Evolutionary conservation across 2,113 vertebrate genomes (phyloP).

Genomic region (Crocuta crocuta): DNA sequence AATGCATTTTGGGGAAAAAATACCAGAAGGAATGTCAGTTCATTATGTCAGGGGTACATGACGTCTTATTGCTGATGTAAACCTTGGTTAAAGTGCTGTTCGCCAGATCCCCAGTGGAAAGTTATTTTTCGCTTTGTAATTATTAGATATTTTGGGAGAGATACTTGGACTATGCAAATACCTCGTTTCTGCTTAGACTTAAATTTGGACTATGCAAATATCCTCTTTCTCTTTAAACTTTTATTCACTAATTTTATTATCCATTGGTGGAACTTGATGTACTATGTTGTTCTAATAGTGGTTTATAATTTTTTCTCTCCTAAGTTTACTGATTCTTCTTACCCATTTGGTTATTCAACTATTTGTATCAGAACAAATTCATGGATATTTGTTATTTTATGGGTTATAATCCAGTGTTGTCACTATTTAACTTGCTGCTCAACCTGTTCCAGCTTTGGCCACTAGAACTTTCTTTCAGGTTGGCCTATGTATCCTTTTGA

Average conservation of each 20-base stretch:
- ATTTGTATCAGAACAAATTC: not conserved
- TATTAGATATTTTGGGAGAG: not conserved
- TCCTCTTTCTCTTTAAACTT: not conserved
- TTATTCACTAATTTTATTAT: not conserved
- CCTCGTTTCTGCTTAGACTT: not conserved
- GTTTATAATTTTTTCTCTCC: not conserved
- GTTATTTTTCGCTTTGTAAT: not conserved
- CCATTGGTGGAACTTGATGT: not conserved
- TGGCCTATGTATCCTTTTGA: not conserved
- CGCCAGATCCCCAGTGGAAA: not conserved
- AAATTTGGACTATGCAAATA: not conserved
- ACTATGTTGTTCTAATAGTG: not conserved
- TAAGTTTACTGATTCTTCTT: not conserved
- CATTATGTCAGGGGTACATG: not conserved
- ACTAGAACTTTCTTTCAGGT: not conserved
- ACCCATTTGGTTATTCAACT: not conserved
- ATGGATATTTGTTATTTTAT: not conserved
- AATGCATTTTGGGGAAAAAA: not conserved
- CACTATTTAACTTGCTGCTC: not conserved
- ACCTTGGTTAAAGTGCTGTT: not conserved
- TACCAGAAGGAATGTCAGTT: not conserved
- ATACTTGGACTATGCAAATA: not conserved
- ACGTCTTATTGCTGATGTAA: not conserved
- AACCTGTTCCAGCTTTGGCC: not conserved
- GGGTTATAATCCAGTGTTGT: not conserved